These are phyloP conservation scores for Dufourea novaeangliae DNA, from an alignment of 1,140 invertebrate genomes.

Conservation along the genomic window DNA sequence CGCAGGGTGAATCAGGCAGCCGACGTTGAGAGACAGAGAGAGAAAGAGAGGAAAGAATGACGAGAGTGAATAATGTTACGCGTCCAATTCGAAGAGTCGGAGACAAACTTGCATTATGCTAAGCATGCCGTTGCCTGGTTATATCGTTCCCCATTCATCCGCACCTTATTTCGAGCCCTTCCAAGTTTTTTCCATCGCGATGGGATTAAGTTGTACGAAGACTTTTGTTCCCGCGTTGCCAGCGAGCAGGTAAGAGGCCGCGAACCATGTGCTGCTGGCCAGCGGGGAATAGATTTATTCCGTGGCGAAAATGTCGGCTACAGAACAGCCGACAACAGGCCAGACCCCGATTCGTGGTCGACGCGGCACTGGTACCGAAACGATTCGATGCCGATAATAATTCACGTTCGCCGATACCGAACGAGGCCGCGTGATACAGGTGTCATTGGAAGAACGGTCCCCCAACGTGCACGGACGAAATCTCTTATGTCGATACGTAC, in stretches of 20 bases:
- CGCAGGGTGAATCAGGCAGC: slow-evolving; percentile 34
- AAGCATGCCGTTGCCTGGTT: not conserved
- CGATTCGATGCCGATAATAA: slow-evolving; percentile 22
- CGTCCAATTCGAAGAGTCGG: slow-evolving; percentile 39
- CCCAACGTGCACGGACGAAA: not conserved
- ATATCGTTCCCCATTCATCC: not conserved
- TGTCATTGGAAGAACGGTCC: not conserved
- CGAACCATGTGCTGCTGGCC: slow-evolving; percentile 14
- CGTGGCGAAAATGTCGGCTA: not conserved
- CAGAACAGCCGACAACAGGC: not conserved
- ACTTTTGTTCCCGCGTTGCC: slow-evolving; percentile 11
- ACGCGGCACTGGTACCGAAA: slow-evolving; percentile 4
- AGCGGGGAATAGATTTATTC: slow-evolving; percentile 13
- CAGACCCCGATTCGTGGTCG: not conserved
- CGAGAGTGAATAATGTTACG: slow-evolving; percentile 42
- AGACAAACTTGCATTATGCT: slow-evolving; percentile 17
- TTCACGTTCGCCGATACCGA: slow-evolving; percentile 8
- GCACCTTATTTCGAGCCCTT: no score
- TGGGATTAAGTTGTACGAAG: slow-evolving; percentile 33
- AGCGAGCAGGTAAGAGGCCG: slow-evolving; percentile 15
- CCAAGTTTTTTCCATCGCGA: not conserved
- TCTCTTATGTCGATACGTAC: not conserved
- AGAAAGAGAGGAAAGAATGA: slow-evolving; percentile 34
- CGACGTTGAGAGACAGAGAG: slow-evolving; percentile 22
- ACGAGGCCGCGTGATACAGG: slow-evolving; percentile 7